Evolutionary conservation across 2,797 vertebrate species (phyloP), one percentile per base, ranked within the genome.

Genomic region (Bovichtus variegatus): DNA sequence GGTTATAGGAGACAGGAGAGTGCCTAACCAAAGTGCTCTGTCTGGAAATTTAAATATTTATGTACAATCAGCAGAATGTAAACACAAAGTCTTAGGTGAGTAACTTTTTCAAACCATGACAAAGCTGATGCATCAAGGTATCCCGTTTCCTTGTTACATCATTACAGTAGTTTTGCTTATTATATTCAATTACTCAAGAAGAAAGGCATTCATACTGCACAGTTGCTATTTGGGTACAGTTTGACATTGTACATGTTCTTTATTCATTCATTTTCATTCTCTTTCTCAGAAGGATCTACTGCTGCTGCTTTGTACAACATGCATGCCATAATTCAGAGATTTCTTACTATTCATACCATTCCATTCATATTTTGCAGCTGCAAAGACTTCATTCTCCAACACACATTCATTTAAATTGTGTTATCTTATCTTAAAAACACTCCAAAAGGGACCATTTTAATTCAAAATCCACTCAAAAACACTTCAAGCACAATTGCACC

Each of bases 401-500:
- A 31, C 1, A 9, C 36, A 62, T 41, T 5, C 3, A 19, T 69
- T 50, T 6, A 13, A 43, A 15, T 40, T 25, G 4, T 10, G 65
- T 69, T 15, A 43, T 49, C 4, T 29, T 21, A 46, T 50, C 51
- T 49, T 58, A 7, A 70, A 74, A 74, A 66, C 21, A 63, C 12
- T 44, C 27, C 2, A 12, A 57, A 47, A 49, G 9, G 25, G 16
- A 34, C 40, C 6, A 10, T 40, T 62, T 41, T 34, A 49, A 76
- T 67, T 36, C 13, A 34, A 60, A 65, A 58, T 18, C 36, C n/a
- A 47, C 36, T 63, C 5, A 63, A 57, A 78, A 65, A 38, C 34
- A 67, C 62, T 77, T 77, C 16, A 77, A 76, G 51, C 8, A 2
- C 36, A 71, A 71, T 9, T 64, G 57, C 62, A 51, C 0, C n/a